phyloP scores from a whole-genome alignment of 2,888 invertebrate species.

The Aleiodes testaceus region DNA sequence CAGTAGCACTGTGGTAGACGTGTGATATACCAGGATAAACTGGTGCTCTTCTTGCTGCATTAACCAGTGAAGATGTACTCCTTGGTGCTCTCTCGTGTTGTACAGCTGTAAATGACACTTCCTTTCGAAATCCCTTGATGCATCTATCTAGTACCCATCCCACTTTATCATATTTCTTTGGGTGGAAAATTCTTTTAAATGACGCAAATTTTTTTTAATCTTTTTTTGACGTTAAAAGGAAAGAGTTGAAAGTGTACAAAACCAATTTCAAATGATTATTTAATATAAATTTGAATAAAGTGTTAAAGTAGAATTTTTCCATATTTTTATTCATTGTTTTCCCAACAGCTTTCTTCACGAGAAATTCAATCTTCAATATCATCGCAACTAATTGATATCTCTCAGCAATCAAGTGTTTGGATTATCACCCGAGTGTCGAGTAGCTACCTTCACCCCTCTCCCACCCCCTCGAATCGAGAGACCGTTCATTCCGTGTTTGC shows the following conservation, averaged over 20 bases:
- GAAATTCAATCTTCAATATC: constrained; percentile 50
- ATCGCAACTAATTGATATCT: constrained; percentile 70
- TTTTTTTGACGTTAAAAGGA: background rate
- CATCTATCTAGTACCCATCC: constrained; percentile 40
- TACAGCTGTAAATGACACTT: constrained; percentile 79
- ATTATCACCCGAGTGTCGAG: constrained; percentile 57
- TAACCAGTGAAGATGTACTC: constrained; percentile 67
- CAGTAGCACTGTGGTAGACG: constrained; percentile 63
- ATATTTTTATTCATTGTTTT: background rate
- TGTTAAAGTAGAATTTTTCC: too few relatives aligned
- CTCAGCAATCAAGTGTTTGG: constrained; percentile 71
- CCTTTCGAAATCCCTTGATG: constrained; percentile 48
- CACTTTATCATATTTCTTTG: constrained; percentile 17
- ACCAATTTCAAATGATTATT: too few relatives aligned
- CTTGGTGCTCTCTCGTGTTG: constrained; percentile 93
- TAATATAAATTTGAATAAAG: too few relatives aligned
- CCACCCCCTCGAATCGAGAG: constrained; percentile 41
- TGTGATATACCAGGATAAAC: constrained; percentile 70
- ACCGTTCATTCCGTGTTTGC: constrained; percentile 60
- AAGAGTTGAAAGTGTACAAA: background rate
- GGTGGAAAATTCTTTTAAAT: background rate
- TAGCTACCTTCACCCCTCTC: background rate
- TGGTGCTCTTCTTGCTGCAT: constrained; percentile 73
- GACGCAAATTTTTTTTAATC: constrained; percentile 25
- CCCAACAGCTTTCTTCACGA: background rate